Evolutionary conservation across 2,797 vertebrate species (phyloP).

Genomic region (Denticeps clupeoides): DNA sequence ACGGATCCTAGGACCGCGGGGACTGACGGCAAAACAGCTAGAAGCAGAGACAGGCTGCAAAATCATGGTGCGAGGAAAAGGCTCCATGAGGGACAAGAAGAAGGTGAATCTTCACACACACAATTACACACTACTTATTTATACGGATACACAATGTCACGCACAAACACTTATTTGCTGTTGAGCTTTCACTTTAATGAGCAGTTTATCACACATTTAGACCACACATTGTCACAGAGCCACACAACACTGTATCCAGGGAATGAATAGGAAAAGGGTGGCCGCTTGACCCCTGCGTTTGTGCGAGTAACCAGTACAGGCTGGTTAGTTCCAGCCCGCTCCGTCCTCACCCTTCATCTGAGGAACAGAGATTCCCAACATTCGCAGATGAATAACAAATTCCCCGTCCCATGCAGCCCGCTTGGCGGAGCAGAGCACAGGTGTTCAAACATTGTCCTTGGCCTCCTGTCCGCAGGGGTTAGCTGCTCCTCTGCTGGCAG

Average conservation of each 20-base stretch:
- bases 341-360: neutral
- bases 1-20: slow-evolving; percentile 84
- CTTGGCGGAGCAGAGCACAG: slow-evolving; percentile 28
- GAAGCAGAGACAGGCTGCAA: slow-evolving; percentile 91
- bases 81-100: slow-evolving; percentile 92
- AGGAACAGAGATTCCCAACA: neutral
- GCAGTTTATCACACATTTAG: slow-evolving; percentile 7
- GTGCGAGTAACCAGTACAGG: slow-evolving; percentile 1
- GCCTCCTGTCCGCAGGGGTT: slow-evolving; percentile 27
- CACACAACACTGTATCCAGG: no score
- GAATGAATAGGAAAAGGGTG: no score
- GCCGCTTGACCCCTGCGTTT: no score
- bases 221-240: neutral
- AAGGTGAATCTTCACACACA: slow-evolving; percentile 72
- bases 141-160: no score
- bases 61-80: slow-evolving; percentile 91
- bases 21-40: slow-evolving; percentile 86
- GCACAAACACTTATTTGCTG: no score
- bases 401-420: slow-evolving; percentile 4
- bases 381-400: slow-evolving; percentile 15
- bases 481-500: slow-evolving; percentile 3
- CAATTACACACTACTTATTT: no score
- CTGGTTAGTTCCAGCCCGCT: neutral
- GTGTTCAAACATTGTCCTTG: slow-evolving; percentile 46
- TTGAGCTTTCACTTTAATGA: no score